Evolutionary conservation across 2,888 invertebrate genomes (phyloP).

Genomic region (Nipponacmea schrenckii): DNA sequence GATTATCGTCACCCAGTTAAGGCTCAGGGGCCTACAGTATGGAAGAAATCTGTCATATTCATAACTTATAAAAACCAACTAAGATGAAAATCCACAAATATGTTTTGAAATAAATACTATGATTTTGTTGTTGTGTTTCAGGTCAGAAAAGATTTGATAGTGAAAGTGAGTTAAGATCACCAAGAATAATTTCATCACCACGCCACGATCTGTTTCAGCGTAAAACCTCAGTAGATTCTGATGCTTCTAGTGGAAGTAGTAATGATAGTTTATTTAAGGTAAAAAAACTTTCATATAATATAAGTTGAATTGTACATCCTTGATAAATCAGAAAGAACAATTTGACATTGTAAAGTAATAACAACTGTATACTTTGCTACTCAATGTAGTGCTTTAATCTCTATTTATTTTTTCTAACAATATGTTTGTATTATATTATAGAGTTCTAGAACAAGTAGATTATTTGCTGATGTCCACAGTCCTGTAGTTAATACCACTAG

Average conservation of each 20-base stretch:
- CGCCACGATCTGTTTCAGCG: neutral
- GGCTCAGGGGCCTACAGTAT: too few relatives aligned
- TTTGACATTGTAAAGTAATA: too few relatives aligned
- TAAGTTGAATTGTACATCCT: too few relatives aligned
- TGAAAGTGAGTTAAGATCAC: neutral
- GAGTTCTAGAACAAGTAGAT: constrained; percentile 34
- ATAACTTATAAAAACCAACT: too few relatives aligned
- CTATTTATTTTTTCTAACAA: too few relatives aligned
- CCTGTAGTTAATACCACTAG: constrained; percentile 28
- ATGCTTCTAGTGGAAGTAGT: constrained; percentile 53
- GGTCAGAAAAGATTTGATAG: neutral
- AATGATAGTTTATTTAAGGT: constrained; percentile 44
- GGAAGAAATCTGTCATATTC: too few relatives aligned
- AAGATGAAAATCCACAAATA: too few relatives aligned
- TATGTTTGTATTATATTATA: constrained; percentile 17
- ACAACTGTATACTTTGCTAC: too few relatives aligned
- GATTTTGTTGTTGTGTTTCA: neutral
- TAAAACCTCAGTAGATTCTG: constrained; percentile 45
- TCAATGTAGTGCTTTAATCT: too few relatives aligned
- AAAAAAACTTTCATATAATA: constrained; percentile 12
- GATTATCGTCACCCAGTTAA: too few relatives aligned
- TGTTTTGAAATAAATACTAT: too few relatives aligned
- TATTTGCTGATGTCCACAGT: constrained; percentile 35
- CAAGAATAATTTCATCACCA: neutral
- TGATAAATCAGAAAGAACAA: too few relatives aligned